Conservation (phyloP, 2,888 invertebrate species). For the Brachyopa scutellaris region DNA sequence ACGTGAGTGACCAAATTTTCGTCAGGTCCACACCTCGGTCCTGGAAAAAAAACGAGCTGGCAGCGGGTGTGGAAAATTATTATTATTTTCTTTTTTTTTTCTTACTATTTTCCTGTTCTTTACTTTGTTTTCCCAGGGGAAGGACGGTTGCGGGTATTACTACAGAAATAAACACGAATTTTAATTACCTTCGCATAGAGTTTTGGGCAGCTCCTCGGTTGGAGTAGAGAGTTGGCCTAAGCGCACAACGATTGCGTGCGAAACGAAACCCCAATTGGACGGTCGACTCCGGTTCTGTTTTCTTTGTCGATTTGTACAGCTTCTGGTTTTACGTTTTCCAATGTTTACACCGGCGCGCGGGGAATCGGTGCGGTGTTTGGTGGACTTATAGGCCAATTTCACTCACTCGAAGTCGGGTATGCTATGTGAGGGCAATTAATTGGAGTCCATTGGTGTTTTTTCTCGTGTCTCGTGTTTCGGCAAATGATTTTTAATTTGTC, state of each 20-base stretch:
- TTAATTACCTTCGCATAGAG: slow-evolving; percentile 49
- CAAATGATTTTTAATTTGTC: slow-evolving; percentile 65
- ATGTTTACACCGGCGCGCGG: slow-evolving; percentile 18
- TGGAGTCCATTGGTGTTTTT: slow-evolving; percentile 40
- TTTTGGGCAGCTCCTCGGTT: slow-evolving; percentile 3
- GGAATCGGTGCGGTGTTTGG: slow-evolving; percentile 20
- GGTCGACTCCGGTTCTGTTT: slow-evolving; percentile 14
- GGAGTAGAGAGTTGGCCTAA: slow-evolving; percentile 24
- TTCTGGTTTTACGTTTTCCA: slow-evolving; percentile 40
- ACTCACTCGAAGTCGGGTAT: slow-evolving; percentile 44
- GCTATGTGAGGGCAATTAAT: slow-evolving; percentile 59
- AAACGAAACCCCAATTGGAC: slow-evolving; percentile 49
- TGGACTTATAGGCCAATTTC: slow-evolving; percentile 60
- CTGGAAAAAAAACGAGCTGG: neutral
- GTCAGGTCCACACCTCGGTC: slow-evolving; percentile 49
- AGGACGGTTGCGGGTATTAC: neutral
- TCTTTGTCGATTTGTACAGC: slow-evolving; percentile 31
- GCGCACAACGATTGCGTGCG: slow-evolving; percentile 58
- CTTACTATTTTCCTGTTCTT: neutral
- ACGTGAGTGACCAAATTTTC: slow-evolving; percentile 43
- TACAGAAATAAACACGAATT: slow-evolving; percentile 52
- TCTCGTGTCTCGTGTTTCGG: slow-evolving; percentile 50
- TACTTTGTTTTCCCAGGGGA: neutral
- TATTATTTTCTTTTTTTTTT: no score
- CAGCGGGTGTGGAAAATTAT: slow-evolving; percentile 60